Conservation (phyloP, 2,113 vertebrate species). For the Dendrocopos noguchii region DNA sequence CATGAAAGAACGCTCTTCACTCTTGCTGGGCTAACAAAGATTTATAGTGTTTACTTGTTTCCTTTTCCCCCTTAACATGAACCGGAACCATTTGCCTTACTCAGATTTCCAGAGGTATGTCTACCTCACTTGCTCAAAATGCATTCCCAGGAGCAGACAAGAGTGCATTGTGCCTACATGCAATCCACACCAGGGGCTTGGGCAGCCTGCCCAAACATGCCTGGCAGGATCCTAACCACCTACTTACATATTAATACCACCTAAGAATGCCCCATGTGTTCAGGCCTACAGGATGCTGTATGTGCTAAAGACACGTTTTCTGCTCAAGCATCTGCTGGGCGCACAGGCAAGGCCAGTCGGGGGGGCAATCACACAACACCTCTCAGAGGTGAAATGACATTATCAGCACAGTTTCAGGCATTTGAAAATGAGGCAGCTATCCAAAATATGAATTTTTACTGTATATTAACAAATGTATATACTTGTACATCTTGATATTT, state of each 20-base stretch:
- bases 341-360: rapidly evolving
- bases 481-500: background rate
- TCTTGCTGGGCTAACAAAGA: background rate
- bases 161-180: conserved; percentile 32
- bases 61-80: conserved; percentile 53
- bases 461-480: background rate
- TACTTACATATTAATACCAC: conserved; percentile 47
- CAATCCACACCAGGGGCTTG: conserved; percentile 8
- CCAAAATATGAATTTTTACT: background rate
- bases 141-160: conserved; percentile 54
- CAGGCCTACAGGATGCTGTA: background rate
- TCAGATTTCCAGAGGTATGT: conserved; percentile 42
- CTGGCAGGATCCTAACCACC: conserved; percentile 37
- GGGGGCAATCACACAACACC: background rate
- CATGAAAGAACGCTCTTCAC: conserved; percentile 4
- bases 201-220: conserved; percentile 46
- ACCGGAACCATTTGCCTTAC: conserved; percentile 56
- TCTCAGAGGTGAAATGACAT: background rate
- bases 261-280: conserved; percentile 41
- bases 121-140: conserved; percentile 19
- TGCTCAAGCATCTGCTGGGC: rapidly evolving
- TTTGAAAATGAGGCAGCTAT: background rate
- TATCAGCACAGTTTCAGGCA: background rate
- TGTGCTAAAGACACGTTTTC: background rate
- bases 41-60: conserved; percentile 55